Percentiles rank a stretch among this genome's conserved stretches.
These are phyloP conservation scores for Drosophila ercepeae DNA, from an alignment of 1,140 invertebrate genomes.

Conservation along the genomic window DNA sequence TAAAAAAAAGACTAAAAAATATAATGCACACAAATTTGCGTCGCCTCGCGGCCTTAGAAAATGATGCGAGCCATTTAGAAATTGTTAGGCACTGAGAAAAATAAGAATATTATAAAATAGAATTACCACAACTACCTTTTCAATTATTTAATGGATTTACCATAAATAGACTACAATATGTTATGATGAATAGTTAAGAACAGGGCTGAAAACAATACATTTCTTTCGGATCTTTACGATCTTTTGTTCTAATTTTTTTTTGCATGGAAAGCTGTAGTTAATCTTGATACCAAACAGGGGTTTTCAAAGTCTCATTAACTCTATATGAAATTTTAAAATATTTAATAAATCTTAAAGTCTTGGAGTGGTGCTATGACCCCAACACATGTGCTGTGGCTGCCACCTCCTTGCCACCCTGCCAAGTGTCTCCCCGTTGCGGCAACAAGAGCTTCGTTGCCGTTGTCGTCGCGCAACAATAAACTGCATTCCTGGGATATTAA, in stretches of 20 bases:
- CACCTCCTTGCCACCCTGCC: conserved; percentile 20
- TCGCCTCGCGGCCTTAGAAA: conserved; percentile 38
- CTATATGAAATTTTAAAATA: not conserved
- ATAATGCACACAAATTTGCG: conserved; percentile 74
- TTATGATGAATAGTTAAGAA: too few species aligned
- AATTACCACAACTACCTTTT: too few species aligned
- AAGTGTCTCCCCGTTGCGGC: conserved; percentile 16
- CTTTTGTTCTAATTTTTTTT: too few species aligned
- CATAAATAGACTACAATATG: too few species aligned
- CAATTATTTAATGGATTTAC: too few species aligned
- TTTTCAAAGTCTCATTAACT: too few species aligned
- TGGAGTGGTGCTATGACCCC: conserved; percentile 12
- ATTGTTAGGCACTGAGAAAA: conserved; percentile 6
- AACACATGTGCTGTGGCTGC: conserved; percentile 17
- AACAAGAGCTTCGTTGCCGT: conserved; percentile 12
- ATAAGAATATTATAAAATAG: not conserved
- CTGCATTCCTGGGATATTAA: conserved; percentile 78
- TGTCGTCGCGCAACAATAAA: conserved; percentile 67
- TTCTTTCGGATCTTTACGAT: too few species aligned
- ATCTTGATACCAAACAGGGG: too few species aligned
- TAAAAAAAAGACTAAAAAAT: conserved; percentile 17
- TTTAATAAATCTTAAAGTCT: not conserved
- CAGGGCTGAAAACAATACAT: too few species aligned
- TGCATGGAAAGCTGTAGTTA: too few species aligned
- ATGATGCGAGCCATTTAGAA: conserved; percentile 20